Percentiles rank a stretch among this genome's conserved stretches.
Evolutionary conservation across 2,113 vertebrate genomes (phyloP).

Genomic region (Saccopteryx bilineata): DNA sequence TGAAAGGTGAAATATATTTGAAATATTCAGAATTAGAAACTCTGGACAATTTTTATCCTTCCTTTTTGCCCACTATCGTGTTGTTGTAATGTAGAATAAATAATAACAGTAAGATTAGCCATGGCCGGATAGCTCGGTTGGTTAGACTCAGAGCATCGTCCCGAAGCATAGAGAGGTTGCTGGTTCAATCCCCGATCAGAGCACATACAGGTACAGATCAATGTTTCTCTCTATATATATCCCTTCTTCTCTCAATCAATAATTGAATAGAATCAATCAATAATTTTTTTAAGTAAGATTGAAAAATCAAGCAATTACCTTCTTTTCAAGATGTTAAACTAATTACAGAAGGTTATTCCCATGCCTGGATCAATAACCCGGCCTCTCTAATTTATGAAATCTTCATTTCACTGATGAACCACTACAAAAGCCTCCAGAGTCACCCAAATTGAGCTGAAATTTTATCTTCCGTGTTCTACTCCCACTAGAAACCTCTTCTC

Average conservation of each 20-base stretch:
- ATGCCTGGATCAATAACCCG: neutral
- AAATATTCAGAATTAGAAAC: neutral
- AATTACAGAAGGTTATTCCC: slow-evolving; percentile 62
- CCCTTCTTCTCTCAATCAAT: too few relatives aligned
- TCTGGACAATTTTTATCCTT: neutral
- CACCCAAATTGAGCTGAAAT: slow-evolving; percentile 57
- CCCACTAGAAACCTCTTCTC: slow-evolving; percentile 45
- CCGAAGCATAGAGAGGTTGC: too few relatives aligned
- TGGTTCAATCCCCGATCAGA: too few relatives aligned
- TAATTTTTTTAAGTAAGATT: slow-evolving; percentile 1
- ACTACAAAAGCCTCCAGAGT: slow-evolving; percentile 43
- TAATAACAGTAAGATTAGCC: slow-evolving; percentile 48
- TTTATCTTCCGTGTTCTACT: slow-evolving; percentile 26
- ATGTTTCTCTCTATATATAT: too few relatives aligned
- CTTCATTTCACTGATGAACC: slow-evolving; percentile 28
- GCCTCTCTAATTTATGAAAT: slow-evolving; percentile 34
- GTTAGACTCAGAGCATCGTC: too few relatives aligned
- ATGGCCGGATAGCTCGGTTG: too few relatives aligned
- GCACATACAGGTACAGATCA: too few relatives aligned
- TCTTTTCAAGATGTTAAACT: slow-evolving; percentile 53
- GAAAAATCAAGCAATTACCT: slow-evolving; percentile 42
- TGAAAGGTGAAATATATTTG: slow-evolving; percentile 1
- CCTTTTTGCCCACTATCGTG: neutral
- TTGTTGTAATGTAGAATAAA: neutral
- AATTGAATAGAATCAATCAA: too few relatives aligned